These are phyloP conservation scores for Drosophila watanabei DNA, from an alignment of 1,140 invertebrate genomes.

Conservation along the genomic window DNA sequence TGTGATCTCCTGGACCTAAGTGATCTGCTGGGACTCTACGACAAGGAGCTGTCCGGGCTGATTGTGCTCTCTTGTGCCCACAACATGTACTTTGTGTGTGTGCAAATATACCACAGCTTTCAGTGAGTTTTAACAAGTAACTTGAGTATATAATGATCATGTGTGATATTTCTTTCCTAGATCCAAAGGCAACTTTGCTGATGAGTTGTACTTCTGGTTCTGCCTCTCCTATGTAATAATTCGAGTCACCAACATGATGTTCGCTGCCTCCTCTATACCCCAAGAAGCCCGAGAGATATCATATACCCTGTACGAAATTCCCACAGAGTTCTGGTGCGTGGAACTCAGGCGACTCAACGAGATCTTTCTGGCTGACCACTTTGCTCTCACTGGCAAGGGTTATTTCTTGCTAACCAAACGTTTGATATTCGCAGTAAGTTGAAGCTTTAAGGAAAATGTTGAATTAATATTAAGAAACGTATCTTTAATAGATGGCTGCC, in stretches of 20 bases:
- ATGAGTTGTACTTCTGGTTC: slow-evolving; percentile 88
- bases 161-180: slow-evolving; percentile 18
- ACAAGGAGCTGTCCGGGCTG: slow-evolving; percentile 85
- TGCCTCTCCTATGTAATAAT: slow-evolving; percentile 88
- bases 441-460: no score
- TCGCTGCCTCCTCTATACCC: slow-evolving; percentile 88
- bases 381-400: slow-evolving; percentile 87
- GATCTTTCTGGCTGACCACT: slow-evolving; percentile 85
- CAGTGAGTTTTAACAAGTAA: slow-evolving; percentile 87
- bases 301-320: slow-evolving; percentile 87
- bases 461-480: neutral
- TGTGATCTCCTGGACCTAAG: slow-evolving; percentile 87
- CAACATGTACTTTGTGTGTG: slow-evolving; percentile 90
- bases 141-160: slow-evolving; percentile 48
- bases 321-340: slow-evolving; percentile 86
- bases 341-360: slow-evolving; percentile 87
- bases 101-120: slow-evolving; percentile 90
- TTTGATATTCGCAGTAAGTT: slow-evolving; percentile 82
- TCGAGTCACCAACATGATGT: slow-evolving; percentile 87
- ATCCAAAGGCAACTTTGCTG: slow-evolving; percentile 63
- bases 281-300: slow-evolving; percentile 87
- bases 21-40: slow-evolving; percentile 87
- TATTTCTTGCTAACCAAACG: slow-evolving; percentile 88
- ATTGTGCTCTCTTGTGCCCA: slow-evolving; percentile 89
- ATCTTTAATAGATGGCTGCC: slow-evolving; percentile 65